Evolutionary conservation across 2,113 vertebrate genomes (phyloP).

Genomic region (Strigops habroptila): DNA sequence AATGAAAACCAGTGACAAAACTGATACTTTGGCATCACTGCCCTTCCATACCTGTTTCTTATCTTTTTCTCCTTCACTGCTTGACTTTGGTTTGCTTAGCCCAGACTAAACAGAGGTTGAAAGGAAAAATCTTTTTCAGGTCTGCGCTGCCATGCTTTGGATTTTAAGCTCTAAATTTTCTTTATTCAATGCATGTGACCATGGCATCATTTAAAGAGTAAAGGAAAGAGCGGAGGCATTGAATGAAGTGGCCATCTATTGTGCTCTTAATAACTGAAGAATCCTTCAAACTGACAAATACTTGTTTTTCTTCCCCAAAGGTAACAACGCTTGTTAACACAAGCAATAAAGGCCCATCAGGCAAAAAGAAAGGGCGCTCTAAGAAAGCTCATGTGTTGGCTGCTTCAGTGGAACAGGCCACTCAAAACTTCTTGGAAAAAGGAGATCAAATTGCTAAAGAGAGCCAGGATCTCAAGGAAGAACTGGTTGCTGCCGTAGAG

Average conservation of each 20-base stretch:
- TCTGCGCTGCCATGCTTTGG: neutral
- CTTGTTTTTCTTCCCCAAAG: conserved; percentile 62
- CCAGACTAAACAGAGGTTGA: neutral
- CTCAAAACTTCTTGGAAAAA: conserved; percentile 97
- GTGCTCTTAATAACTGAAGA: neutral
- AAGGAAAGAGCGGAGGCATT: neutral
- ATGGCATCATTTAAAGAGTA: neutral
- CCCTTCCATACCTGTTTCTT: neutral
- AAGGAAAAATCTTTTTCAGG: neutral
- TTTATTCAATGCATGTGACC: neutral
- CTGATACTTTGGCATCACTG: neutral
- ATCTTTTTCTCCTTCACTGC: neutral
- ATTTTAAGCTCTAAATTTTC: neutral
- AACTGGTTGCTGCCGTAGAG: conserved; percentile 92
- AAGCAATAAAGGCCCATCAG: conserved; percentile 95
- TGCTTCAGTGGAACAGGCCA: conserved; percentile 96
- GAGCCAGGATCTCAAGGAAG: conserved; percentile 96
- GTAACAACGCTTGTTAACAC: conserved; percentile 98
- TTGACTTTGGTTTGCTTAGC: neutral
- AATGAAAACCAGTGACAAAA: neutral
- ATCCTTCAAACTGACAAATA: neutral
- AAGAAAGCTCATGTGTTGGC: conserved; percentile 98
- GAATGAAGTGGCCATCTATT: neutral
- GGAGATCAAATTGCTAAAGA: conserved; percentile 98
- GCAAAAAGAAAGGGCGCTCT: conserved; percentile 97